These are phyloP conservation scores for Jordanella pulchra DNA, from an alignment of 2,797 vertebrate species.

Conservation along the genomic window DNA sequence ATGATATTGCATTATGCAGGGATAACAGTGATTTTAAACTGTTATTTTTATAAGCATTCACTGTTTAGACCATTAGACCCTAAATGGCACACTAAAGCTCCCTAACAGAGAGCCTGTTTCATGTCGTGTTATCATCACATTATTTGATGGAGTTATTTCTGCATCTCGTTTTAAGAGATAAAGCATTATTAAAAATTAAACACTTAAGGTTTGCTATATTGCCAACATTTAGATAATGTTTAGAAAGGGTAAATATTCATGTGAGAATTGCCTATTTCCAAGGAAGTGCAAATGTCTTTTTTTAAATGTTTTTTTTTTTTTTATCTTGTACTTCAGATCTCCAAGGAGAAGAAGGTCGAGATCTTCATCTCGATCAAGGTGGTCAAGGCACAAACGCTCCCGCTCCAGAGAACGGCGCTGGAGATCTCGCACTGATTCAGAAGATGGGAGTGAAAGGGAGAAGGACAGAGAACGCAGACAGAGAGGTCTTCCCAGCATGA, in stretches of 20 bases:
- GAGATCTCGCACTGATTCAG: conserved; percentile 85
- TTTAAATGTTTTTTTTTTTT: not conserved
- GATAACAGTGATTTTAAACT: too few relatives aligned
- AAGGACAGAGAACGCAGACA: conserved; percentile 88
- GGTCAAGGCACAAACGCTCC: conserved; percentile 85
- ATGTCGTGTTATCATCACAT: too few relatives aligned
- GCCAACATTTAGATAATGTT: not conserved
- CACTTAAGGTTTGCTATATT: too few relatives aligned
- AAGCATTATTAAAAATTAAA: not conserved
- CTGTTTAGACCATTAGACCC: too few relatives aligned
- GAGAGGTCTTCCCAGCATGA: conserved; percentile 91
- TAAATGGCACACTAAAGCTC: too few relatives aligned
- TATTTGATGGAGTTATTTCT: not conserved
- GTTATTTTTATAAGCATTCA: too few relatives aligned
- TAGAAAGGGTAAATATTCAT: too few relatives aligned
- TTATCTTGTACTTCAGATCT: conserved; percentile 80
- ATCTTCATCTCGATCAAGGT: conserved; percentile 87
- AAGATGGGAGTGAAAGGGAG: conserved; percentile 87
- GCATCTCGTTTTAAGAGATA: not conserved
- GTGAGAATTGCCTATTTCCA: not conserved
- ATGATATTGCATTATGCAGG: too few relatives aligned
- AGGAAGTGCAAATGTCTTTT: conserved; percentile 1
- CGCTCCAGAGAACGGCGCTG: conserved; percentile 86
- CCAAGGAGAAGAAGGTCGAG: conserved; percentile 89
- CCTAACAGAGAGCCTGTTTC: too few relatives aligned